Evolutionary conservation across 2,113 vertebrate species (phyloP).

Genomic region (Phaethon lepturus): DNA sequence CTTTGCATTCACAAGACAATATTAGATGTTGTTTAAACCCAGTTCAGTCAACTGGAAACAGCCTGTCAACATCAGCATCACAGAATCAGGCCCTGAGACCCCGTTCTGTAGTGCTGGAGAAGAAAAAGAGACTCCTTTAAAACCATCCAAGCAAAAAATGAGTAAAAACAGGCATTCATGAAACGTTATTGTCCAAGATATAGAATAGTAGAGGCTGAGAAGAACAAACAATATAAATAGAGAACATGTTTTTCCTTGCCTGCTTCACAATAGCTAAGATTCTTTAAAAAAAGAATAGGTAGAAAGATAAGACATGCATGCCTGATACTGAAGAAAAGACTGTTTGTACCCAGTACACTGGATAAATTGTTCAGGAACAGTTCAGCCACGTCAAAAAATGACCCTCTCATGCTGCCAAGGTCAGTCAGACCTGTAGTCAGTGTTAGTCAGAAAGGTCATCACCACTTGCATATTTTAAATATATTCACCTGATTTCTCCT

Average conservation of each 20-base stretch:
- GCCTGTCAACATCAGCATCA: not conserved
- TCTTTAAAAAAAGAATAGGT: constrained; percentile 66
- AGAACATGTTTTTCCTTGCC: constrained; percentile 45
- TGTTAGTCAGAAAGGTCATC: constrained; percentile 19
- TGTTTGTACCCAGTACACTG: constrained; percentile 70
- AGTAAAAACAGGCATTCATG: constrained; percentile 19
- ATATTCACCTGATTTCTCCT: not conserved
- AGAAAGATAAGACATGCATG: constrained; percentile 73
- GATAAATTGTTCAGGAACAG: constrained; percentile 76
- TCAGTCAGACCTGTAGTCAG: constrained; percentile 46
- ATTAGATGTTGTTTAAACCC: not conserved
- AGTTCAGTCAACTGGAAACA: not conserved
- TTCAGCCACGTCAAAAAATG: constrained; percentile 73
- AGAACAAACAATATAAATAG: constrained; percentile 50
- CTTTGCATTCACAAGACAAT: not conserved
- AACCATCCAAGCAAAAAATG: not conserved
- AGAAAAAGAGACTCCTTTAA: constrained; percentile 4
- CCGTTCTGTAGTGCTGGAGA: not conserved
- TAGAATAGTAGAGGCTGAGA: not conserved
- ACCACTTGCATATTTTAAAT: not conserved
- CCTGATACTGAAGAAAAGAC: constrained; percentile 71
- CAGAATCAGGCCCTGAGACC: not conserved
- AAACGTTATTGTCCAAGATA: constrained; percentile 47
- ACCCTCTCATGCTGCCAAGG: constrained; percentile 68
- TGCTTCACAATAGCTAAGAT: constrained; percentile 65